phyloP scores from a whole-genome alignment of 2,113 vertebrate species.

The Apus apus region DNA sequence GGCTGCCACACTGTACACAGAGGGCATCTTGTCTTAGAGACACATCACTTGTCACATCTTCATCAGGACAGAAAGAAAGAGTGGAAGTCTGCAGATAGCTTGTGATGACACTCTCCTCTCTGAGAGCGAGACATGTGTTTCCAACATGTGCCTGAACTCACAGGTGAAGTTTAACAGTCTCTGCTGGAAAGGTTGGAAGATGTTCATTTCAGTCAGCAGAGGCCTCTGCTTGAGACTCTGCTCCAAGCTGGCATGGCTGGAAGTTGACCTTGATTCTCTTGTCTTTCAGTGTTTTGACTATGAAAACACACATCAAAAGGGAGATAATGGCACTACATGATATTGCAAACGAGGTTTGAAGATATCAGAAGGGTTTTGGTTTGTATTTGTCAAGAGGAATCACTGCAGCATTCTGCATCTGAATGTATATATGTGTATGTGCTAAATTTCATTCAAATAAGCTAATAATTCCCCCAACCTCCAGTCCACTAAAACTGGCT shows the following conservation, averaged over 20 bases:
- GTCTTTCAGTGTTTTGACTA: neutral
- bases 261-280: neutral
- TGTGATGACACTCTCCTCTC: neutral
- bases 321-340: neutral
- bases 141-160: neutral
- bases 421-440: neutral
- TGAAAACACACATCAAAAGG: neutral
- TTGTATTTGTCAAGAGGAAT: neutral
- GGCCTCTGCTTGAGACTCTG: neutral
- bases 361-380: neutral
- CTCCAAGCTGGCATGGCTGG: neutral
- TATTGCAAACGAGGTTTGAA: neutral
- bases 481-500: neutral
- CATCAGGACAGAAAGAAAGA: neutral
- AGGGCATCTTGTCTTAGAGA: neutral
- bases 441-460: neutral
- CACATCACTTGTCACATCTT: rapidly evolving
- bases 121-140: neutral
- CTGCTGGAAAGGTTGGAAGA: neutral
- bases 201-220: rapidly evolving
- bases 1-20: neutral
- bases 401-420: neutral
- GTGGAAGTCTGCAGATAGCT: neutral
- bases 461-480: neutral
- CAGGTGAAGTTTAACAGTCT: neutral